Percentiles rank a stretch among this genome's conserved stretches.
phyloP scores from a whole-genome alignment of 2,888 invertebrate species.

The Metacarcinus magister region DNA sequence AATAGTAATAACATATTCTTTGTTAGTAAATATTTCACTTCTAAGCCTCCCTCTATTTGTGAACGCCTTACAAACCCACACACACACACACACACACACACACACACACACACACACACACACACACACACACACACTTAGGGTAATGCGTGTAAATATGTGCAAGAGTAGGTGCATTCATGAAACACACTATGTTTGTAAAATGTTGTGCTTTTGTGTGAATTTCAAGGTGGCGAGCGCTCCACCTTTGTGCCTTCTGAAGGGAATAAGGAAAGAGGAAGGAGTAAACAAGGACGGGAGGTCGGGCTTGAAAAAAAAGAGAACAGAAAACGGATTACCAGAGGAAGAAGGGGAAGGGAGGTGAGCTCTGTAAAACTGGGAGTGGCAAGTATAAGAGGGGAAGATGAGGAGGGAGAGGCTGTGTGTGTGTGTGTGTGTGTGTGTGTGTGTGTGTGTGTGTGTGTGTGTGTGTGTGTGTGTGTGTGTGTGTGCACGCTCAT shows the following conservation, averaged over 20 bases:
- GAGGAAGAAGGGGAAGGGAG: neutral
- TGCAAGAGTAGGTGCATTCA: neutral
- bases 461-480: neutral
- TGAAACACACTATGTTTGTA: neutral
- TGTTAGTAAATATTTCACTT: neutral
- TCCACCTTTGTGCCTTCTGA: neutral
- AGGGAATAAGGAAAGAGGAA: neutral
- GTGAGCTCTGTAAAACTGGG: neutral
- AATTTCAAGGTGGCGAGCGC: neutral
- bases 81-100: neutral
- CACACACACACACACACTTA: neutral
- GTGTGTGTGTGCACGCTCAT: neutral
- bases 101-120: neutral
- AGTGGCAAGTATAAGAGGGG: neutral
- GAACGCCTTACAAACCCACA: neutral
- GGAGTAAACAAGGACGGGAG: neutral
- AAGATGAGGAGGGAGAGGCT: neutral
- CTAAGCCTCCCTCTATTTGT: neutral
- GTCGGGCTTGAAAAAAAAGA: neutral
- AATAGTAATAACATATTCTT: neutral
- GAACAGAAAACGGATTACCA: neutral
- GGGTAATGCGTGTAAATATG: neutral
- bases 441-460: constrained; percentile 26
- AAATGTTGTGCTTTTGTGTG: neutral
- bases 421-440: constrained; percentile 15